Base-by-base conservation (phyloP, 2,113 vertebrate species). In the Petrocephalus microphthalmus region DNA sequence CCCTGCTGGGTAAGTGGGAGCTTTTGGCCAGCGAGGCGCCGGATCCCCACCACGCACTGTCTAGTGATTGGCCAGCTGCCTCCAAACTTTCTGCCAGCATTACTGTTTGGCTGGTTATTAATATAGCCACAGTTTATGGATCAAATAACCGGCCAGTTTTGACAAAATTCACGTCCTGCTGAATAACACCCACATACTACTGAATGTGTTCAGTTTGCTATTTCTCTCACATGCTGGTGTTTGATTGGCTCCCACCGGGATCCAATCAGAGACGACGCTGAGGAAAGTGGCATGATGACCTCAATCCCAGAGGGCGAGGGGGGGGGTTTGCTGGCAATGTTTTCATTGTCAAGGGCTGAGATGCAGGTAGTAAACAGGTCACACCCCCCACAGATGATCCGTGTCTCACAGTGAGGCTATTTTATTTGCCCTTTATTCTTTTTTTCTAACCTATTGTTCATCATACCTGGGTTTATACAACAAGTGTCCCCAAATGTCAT, bases 1-100 rank as follows among this genome's bases (percentile, higher is more conserved):
- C 97, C 0, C 94, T 97, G 88, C 96, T 97, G 42, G 96, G 97
- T 97, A 94, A 95, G 97, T 95, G 87, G 56, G 60, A 29, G n/a
- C 60, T 29, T 29, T 67, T 29, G 71, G 13, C 71, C 29, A 78
- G 42, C 15, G 71, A 74, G 17, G 29, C 20, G n/a, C 51, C 54
- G 71, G 33, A 33, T 78, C 15, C 29, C 33, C 71, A 1, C 33
- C 11, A 78, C 33, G 37, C 5, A 15, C 33, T 3, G 33, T 33
- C 71, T 78, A 29, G 15, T 6, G 71, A 78, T 42, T 78, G 71
- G 71, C 71, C 17, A 78, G 5, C 17, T 37, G 71, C 33, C 71
- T 19, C 33, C 29, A 78, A 19, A 29, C 15, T 78, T 78, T 7
- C 71, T 78, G 71, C 33, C 71, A 37, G 71, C 33, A 78, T 78